These are phyloP conservation scores for Mythimna impura DNA, from an alignment of 2,888 invertebrate genomes.

Conservation along the genomic window DNA sequence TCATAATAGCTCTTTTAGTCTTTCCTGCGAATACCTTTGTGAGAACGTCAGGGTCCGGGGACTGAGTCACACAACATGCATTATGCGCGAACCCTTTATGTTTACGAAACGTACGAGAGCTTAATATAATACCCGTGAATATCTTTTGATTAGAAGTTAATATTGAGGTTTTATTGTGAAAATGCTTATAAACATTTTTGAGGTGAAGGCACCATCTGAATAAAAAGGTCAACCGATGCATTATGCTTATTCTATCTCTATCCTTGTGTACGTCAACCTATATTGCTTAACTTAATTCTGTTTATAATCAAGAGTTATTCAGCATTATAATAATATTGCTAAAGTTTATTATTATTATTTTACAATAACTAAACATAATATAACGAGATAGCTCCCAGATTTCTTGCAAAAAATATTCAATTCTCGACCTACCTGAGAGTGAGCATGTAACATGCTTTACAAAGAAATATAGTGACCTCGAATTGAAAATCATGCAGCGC, in stretches of 20 bases:
- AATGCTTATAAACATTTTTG: slow-evolving; percentile 68
- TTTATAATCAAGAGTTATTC: slow-evolving; percentile 75
- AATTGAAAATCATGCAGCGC: slow-evolving; percentile 88
- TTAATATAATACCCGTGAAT: slow-evolving; percentile 66
- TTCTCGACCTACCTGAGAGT: slow-evolving; percentile 77
- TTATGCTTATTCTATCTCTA: slow-evolving; percentile 70
- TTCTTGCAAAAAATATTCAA: slow-evolving; percentile 73
- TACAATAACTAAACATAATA: slow-evolving; percentile 5
- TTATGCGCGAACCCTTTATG: slow-evolving; percentile 80
- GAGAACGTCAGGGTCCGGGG: slow-evolving; percentile 80
- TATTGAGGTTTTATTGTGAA: slow-evolving; percentile 71
- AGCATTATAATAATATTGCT: slow-evolving; percentile 48
- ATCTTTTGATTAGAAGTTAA: slow-evolving; percentile 70
- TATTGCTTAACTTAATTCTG: slow-evolving; percentile 66
- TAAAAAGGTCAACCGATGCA: slow-evolving; percentile 73
- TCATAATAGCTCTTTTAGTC: slow-evolving; percentile 83
- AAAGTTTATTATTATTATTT: slow-evolving; percentile 31
- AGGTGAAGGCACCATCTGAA: slow-evolving; percentile 74
- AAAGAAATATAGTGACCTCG: slow-evolving; percentile 86
- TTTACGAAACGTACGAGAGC: slow-evolving; percentile 67
- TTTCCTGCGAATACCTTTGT: slow-evolving; percentile 86
- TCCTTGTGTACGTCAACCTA: slow-evolving; percentile 75
- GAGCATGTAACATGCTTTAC: slow-evolving; percentile 84
- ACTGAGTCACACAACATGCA: slow-evolving; percentile 80
- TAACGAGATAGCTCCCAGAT: slow-evolving; percentile 29